Percentiles rank a stretch among this genome's conserved stretches.
Evolutionary conservation across 2,113 vertebrate species (phyloP).

Genomic region (Nanorana parkeri): DNA sequence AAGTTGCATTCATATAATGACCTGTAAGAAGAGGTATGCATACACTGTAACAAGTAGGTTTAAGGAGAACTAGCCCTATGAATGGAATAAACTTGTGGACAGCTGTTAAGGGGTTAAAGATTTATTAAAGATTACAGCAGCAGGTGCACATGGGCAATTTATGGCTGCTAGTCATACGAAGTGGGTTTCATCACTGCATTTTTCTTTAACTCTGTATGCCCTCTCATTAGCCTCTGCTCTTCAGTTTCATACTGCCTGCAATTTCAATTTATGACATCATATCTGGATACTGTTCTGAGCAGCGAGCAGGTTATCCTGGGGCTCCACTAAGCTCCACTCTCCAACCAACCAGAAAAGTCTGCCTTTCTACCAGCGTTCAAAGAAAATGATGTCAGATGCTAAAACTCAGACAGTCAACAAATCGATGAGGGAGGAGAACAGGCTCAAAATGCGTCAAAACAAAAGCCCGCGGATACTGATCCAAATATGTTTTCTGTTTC

Average conservation of each 20-base stretch:
- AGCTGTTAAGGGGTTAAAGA: constrained; percentile 15
- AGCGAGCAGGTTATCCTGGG: constrained; percentile 54
- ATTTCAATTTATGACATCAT: constrained; percentile 59
- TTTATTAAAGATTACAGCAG: background rate
- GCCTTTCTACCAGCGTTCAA: constrained; percentile 47
- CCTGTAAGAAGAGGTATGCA: too few species aligned
- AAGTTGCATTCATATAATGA: too few species aligned
- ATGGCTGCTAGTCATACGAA: constrained; percentile 19
- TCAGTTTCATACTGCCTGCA: constrained; percentile 54
- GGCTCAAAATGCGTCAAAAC: constrained; percentile 49
- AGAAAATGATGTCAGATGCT: constrained; percentile 54
- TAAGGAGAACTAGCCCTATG: too few species aligned
- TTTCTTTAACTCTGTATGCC: constrained; percentile 54
- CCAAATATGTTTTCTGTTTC: background rate
- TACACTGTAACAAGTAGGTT: too few species aligned
- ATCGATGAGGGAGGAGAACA: constrained; percentile 36
- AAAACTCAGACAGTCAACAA: constrained; percentile 53
- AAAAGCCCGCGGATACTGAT: constrained; percentile 13
- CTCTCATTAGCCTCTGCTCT: constrained; percentile 52
- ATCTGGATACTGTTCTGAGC: constrained; percentile 55
- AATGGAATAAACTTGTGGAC: background rate
- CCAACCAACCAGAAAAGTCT: constrained; percentile 58
- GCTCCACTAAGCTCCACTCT: constrained; percentile 53
- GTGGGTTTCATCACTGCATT: constrained; percentile 44
- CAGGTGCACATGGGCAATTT: constrained; percentile 42